Percentiles rank a stretch among this genome's conserved stretches.
phyloP scores from a whole-genome alignment of 2,797 vertebrate species.

The Australoheros facetus region DNA sequence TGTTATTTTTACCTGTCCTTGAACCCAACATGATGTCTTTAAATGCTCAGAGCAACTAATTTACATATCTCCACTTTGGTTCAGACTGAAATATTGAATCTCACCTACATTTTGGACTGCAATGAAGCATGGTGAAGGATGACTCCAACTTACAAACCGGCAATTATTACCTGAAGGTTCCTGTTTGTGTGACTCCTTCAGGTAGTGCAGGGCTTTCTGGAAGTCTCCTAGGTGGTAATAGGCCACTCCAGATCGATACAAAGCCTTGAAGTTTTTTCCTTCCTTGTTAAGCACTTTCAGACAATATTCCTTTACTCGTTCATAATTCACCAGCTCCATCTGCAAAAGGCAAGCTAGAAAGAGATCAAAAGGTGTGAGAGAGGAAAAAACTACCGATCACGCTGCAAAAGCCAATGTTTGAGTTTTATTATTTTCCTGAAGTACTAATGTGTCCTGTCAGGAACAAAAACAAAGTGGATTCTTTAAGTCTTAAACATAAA shows the following conservation, averaged over 20 bases:
- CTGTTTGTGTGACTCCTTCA: constrained; percentile 96
- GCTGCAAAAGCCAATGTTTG: background rate
- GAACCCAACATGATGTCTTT: background rate
- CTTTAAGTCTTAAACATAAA: background rate
- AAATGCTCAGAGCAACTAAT: background rate
- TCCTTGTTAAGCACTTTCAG: constrained; percentile 98
- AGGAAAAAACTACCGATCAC: background rate
- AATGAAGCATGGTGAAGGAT: background rate
- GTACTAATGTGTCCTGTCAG: background rate
- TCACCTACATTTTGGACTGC: background rate
- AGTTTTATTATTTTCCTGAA: background rate
- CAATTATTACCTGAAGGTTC: constrained; percentile 90
- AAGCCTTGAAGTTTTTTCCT: constrained; percentile 97
- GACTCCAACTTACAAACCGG: background rate
- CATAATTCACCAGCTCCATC: constrained; percentile 98
- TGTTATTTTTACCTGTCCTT: background rate
- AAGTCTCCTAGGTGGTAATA: constrained; percentile 98
- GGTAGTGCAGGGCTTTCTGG: constrained; percentile 96
- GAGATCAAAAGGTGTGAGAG: background rate
- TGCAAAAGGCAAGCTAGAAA: constrained; percentile 92
- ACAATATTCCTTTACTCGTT: constrained; percentile 97
- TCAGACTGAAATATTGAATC: background rate
- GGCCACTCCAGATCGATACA: constrained; percentile 96
- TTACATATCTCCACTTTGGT: background rate
- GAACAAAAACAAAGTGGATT: background rate